A percentile compares a stretch with the other conserved stretches of the same genome.
These are phyloP conservation scores for Tenebrio molitor DNA, from an alignment of 1,140 invertebrate genomes.

Conservation along the genomic window DNA sequence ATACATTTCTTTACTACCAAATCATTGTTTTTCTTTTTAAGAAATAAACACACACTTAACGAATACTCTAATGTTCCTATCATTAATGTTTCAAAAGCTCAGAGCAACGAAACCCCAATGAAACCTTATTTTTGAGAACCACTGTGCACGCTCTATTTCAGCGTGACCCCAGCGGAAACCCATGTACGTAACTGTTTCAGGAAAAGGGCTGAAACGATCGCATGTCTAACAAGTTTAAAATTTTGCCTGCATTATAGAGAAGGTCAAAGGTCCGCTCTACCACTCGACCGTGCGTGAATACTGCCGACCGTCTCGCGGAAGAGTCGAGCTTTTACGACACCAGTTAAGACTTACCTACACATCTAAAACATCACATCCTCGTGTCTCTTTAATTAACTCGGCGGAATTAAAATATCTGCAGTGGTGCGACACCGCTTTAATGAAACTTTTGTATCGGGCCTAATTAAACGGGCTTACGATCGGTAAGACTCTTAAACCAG, in stretches of 20 bases:
- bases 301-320: slow-evolving; percentile 21
- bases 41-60: too few relatives aligned
- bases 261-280: slow-evolving; percentile 28
- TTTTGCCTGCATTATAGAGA: slow-evolving; percentile 7
- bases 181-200: slow-evolving; percentile 1
- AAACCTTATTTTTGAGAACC: neutral
- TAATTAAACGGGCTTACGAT: slow-evolving; percentile 18
- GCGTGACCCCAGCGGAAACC: slow-evolving; percentile 19
- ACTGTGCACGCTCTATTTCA: neutral
- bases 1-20: too few relatives aligned
- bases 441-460: slow-evolving; percentile 15
- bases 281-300: slow-evolving; percentile 19
- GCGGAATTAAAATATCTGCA: slow-evolving; percentile 12
- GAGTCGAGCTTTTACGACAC: slow-evolving; percentile 23
- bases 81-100: too few relatives aligned
- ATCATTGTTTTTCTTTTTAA: too few relatives aligned
- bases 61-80: too few relatives aligned
- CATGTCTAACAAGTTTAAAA: slow-evolving; percentile 26
- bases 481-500: slow-evolving; percentile 27
- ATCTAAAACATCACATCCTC: slow-evolving; percentile 10
- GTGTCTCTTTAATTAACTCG: slow-evolving; percentile 16
- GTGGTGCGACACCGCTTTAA: slow-evolving; percentile 9
- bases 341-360: neutral
- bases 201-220: slow-evolving; percentile 30
- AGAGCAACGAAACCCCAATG: too few relatives aligned